Evolutionary conservation across 1,140 invertebrate species (phyloP), one percentile per base, ranked within the genome.

Genomic region (Pemphigus obesinymphae): DNA sequence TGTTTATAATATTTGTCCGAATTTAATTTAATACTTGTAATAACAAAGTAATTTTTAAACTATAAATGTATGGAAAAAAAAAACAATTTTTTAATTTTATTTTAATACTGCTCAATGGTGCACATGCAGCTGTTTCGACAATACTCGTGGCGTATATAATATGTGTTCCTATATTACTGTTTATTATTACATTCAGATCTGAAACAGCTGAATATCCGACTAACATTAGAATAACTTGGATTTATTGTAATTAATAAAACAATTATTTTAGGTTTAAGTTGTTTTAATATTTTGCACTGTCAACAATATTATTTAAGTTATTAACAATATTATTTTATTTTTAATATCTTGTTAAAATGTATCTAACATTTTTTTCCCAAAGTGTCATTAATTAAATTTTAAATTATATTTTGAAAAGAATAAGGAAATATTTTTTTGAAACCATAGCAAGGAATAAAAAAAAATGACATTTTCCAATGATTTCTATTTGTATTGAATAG

Each of bases 131-230:
- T 72, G 68, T 72, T 72, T 72, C 43, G 5, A 7, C 68, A 72
- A 72, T 48, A 48, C 26, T 29, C 23, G 2, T 26, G 7, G 68
- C 15, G 43, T 72, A 26, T 29, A 70, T 26, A 70, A 45, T 70
- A 45, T 70, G 40, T 70, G 40, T 70, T 70, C 66, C 40, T 70
- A 29, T 45, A 70, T 43, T 7, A 70, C 37, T 70, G 40, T 45
- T 70, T 70, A 70, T 45, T 70, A 70, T 70, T 70, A 45, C 11
- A 70, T 70, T 43, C 40, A 70, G 66, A 70, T 70, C 66, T 43
- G 66, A 70, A 70, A 70, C 66, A 70, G 66, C 66, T 70, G 40
- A 70, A 70, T 45, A 45, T 45, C 66, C 40, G 15, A 70, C 40
- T 70, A 15, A 70, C 40, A 43, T n/a, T 70, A 70, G 23, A 45